Evolutionary conservation across 2,113 vertebrate genomes (phyloP).

Genomic region (Sylvietta virens): DNA sequence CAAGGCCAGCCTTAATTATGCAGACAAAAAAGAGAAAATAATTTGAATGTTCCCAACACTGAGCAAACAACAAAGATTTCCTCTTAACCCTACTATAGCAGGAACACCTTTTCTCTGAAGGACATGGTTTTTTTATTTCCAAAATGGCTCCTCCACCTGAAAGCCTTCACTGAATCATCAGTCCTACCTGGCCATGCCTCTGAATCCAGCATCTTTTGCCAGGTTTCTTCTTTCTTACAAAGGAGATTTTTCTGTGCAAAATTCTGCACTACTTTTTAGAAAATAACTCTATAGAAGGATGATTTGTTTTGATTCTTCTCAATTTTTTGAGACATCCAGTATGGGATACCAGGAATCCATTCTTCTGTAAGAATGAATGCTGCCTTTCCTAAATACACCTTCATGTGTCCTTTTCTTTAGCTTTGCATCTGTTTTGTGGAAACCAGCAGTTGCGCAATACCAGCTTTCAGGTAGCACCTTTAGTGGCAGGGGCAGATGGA

Average conservation of each 20-base stretch:
- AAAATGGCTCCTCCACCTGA: background rate
- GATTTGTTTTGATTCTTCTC: background rate
- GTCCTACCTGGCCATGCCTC: background rate
- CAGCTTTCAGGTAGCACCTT: background rate
- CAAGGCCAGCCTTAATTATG: conserved; percentile 7
- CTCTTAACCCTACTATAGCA: background rate
- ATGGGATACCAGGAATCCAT: background rate
- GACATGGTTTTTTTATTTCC: rapidly evolving
- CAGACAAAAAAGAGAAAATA: conserved; percentile 7
- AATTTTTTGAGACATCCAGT: background rate
- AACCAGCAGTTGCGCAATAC: background rate
- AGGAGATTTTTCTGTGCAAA: background rate
- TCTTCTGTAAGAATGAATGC: background rate
- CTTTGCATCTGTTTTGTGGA: background rate
- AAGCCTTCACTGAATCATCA: background rate
- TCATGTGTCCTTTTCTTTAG: background rate
- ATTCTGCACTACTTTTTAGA: background rate
- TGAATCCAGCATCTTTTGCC: background rate
- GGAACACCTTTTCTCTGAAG: background rate
- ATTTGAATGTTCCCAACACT: background rate
- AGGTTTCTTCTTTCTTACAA: background rate
- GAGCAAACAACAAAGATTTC: background rate
- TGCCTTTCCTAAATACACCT: background rate
- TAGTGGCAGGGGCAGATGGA: background rate
- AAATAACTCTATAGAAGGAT: background rate